Evolutionary conservation across 1,140 invertebrate genomes (phyloP), one percentile per base, ranked within the genome.

Genomic region (Papilio dardanus): DNA sequence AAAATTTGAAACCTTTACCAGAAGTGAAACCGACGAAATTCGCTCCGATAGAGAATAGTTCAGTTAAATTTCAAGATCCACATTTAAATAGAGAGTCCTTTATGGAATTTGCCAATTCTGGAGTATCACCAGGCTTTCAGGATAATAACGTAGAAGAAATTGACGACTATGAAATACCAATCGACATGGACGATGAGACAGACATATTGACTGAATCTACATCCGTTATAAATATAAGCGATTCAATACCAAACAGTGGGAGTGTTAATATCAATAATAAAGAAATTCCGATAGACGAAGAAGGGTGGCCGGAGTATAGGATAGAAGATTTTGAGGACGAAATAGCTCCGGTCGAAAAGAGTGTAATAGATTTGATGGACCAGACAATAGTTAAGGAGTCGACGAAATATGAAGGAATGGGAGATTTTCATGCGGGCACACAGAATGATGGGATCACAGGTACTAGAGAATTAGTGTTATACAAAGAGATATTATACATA

Each of bases 391-490:
- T 81, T 12, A 69, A 74, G 12, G 76, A 66, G 8, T 73, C 76
- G n/a, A 54, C 83, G 5, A 85, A 83, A 71, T 90, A 92, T 3
- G 89, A 93, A 75, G 91, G 89, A 42, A 93, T 93, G 79, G 96
- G 95, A 0, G 94, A 95, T 76, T 97, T 97, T 82, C 94, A 95
- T 81, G 95, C 95, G 0, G 94, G 96, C 82, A 95, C 96, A 31
- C 94, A 95, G 81, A 97, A 97, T 88, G 96, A 97, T 92, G 97
- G 97, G 5, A 92, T 95, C 1, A 96, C 96, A 74, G 95, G 95
- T 84, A 83, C 76, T 46, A 79, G 54, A 37, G 35, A 14, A 1
- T n/a, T n/a, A n/a, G n/a, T n/a, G n/a, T n/a, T n/a, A n/a, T n/a
- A n/a, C n/a, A n/a, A n/a, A n/a, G n/a, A n/a, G n/a, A n/a, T n/a